These are phyloP conservation scores for Plagiodera versicolora DNA, from an alignment of 2,888 invertebrate genomes.

Conservation along the genomic window DNA sequence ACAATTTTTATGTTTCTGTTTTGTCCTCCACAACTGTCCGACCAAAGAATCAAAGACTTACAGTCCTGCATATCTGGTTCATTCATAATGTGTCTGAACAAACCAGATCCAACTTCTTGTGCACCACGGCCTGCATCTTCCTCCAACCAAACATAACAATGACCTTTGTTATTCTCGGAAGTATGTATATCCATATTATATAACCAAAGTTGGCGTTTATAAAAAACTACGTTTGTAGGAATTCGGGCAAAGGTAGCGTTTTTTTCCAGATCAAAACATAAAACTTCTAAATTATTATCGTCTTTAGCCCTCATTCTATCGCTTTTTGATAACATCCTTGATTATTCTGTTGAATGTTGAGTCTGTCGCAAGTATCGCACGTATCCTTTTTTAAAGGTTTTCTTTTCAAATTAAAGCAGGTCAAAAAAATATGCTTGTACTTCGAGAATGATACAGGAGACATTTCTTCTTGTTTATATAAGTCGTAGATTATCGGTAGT, in stretches of 20 bases:
- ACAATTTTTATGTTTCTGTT: too few species aligned
- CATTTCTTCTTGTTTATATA: slow-evolving; percentile 8
- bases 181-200: slow-evolving; percentile 36
- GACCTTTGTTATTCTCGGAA: slow-evolving; percentile 24
- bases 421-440: slow-evolving; percentile 5
- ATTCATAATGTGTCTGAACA: slow-evolving; percentile 22
- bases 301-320: slow-evolving; percentile 18
- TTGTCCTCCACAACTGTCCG: slow-evolving; percentile 29
- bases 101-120: slow-evolving; percentile 28
- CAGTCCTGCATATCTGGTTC: slow-evolving; percentile 3
- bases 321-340: slow-evolving; percentile 19
- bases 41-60: slow-evolving; percentile 31
- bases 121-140: slow-evolving; percentile 34
- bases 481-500: slow-evolving; percentile 9
- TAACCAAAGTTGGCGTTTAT: slow-evolving; percentile 40
- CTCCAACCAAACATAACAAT: slow-evolving; percentile 38
- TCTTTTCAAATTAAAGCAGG: slow-evolving; percentile 6
- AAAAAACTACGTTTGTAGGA: slow-evolving; percentile 34
- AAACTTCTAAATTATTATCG: slow-evolving; percentile 49
- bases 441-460: slow-evolving; percentile 9
- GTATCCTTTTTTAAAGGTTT: slow-evolving; percentile 12
- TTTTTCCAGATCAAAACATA: slow-evolving; percentile 48
- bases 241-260: slow-evolving; percentile 25
- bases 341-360: slow-evolving; percentile 15
- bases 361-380: slow-evolving; percentile 16